These are phyloP conservation scores for Calliphora vicina DNA, from an alignment of 1,140 invertebrate genomes.

Conservation along the genomic window DNA sequence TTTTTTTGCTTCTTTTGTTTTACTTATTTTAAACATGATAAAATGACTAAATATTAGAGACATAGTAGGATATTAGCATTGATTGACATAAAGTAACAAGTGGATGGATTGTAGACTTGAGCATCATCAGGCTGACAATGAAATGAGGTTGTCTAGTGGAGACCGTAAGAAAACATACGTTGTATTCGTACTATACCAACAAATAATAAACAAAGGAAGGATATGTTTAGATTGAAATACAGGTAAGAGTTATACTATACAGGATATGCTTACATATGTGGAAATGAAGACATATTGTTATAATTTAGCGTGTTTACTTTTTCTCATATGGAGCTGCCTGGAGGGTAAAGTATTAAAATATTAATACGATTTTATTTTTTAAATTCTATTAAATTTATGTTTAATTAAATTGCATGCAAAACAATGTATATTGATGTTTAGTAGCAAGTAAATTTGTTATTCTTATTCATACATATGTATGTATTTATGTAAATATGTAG, in stretches of 20 bases:
- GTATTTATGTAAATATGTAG: no score
- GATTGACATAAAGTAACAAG: conserved; percentile 28
- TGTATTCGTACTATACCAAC: no score
- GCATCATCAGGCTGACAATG: not conserved
- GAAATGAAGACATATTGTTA: not conserved
- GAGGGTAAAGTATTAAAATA: not conserved
- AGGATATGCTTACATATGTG: not conserved
- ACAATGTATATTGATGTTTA: not conserved
- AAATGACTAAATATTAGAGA: not conserved
- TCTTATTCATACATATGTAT: no score
- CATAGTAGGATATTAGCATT: conserved; percentile 20
- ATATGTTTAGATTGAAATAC: not conserved
- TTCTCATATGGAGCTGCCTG: not conserved
- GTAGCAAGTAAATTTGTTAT: no score
- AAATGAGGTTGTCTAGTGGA: not conserved
- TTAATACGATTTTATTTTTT: not conserved
- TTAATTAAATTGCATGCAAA: not conserved
- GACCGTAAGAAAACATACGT: no score
- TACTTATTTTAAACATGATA: conserved; percentile 4
- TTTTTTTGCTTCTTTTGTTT: no score
- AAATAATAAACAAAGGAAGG: not conserved
- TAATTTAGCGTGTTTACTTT: not conserved
- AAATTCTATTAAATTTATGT: not conserved
- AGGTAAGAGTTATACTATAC: not conserved
- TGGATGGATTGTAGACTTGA: not conserved